Percentiles rank a stretch among this genome's conserved stretches.
These are phyloP conservation scores for Branchinecta lindahli DNA, from an alignment of 1,140 invertebrate species.

Conservation along the genomic window DNA sequence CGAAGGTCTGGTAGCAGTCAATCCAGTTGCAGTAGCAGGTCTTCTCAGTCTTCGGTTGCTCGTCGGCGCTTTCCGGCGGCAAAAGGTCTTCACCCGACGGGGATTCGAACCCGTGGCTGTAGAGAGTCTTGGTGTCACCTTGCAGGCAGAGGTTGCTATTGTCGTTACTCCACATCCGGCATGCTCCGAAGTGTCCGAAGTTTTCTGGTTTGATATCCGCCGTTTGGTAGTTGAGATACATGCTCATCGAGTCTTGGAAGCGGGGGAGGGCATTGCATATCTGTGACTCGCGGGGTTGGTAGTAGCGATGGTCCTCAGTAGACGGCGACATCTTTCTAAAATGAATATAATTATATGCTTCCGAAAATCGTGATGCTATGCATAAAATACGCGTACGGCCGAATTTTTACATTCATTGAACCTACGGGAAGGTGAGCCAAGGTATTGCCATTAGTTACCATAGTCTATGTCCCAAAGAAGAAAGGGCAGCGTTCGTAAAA, in stretches of 20 bases:
- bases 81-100: too few species aligned
- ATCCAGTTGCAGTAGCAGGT: conserved; percentile 54
- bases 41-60: neutral
- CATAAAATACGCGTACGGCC: too few species aligned
- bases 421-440: too few species aligned
- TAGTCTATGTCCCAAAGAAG: too few species aligned
- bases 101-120: too few species aligned
- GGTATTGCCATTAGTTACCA: too few species aligned
- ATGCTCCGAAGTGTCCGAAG: neutral
- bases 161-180: neutral
- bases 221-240: neutral
- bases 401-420: too few species aligned
- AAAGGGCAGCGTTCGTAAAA: too few species aligned
- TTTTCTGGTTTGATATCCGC: neutral
- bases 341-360: neutral
- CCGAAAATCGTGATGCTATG: too few species aligned
- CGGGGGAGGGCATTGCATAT: neutral
- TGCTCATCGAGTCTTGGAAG: neutral
- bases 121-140: neutral
- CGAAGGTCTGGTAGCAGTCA: conserved; percentile 59
- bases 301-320: neutral
- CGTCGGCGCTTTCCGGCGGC: too few species aligned
- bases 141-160: neutral
- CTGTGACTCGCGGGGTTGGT: neutral
- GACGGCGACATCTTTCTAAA: neutral